A percentile compares a stretch with the other conserved stretches of the same genome.
Conservation (phyloP, 37 sponge, comb jelly and placozoan genomes). For the Tethya wilhelma region DNA sequence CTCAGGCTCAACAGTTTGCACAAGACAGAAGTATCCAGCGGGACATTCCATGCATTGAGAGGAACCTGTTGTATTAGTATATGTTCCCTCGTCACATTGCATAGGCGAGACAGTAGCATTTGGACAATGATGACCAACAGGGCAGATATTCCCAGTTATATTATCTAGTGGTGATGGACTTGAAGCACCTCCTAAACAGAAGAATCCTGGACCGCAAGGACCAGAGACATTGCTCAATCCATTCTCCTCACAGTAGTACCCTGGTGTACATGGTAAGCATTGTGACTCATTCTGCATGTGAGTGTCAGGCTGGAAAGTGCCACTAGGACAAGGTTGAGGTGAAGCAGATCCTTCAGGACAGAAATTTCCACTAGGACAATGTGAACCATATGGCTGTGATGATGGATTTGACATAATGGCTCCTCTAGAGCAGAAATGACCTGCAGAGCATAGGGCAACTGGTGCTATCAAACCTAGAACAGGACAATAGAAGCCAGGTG, state of each 20-base stretch:
- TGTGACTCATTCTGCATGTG: neutral
- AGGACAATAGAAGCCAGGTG: neutral
- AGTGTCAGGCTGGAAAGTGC: neutral
- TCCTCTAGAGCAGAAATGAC: neutral
- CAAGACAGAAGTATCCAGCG: neutral
- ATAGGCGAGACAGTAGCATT: neutral
- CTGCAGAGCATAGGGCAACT: neutral
- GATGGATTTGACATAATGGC: neutral
- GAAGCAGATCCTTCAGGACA: neutral
- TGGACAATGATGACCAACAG: neutral
- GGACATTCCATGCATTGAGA: neutral
- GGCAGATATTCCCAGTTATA: neutral
- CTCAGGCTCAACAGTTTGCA: neutral
- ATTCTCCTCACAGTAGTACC: neutral
- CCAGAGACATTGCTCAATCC: neutral
- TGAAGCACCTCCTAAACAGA: neutral
- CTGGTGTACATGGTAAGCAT: neutral
- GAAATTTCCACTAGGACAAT: neutral
- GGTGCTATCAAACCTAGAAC: neutral
- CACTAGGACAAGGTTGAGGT: neutral
- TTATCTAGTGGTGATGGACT: neutral
- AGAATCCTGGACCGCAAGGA: neutral
- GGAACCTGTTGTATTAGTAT: neutral
- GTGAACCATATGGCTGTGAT: neutral
- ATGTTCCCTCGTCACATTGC: neutral